These are phyloP conservation scores for Bombus turneri DNA, from an alignment of 1,140 invertebrate genomes.

Conservation along the genomic window DNA sequence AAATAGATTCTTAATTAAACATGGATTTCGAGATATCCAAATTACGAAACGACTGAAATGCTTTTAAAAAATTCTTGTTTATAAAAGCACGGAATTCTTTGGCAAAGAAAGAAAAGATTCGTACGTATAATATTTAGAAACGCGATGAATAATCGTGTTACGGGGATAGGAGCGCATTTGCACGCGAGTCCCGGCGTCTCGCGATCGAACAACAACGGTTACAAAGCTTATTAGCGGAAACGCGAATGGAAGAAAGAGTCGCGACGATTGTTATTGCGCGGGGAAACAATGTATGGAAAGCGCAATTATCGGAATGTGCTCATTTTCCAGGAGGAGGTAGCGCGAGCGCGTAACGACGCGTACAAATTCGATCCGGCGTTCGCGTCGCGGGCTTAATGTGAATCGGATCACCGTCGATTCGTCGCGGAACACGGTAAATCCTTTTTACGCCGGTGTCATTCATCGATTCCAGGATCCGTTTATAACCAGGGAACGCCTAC, in stretches of 20 bases:
- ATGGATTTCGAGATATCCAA: neutral
- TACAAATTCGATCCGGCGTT: slow-evolving; percentile 54
- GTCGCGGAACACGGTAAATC: slow-evolving; percentile 59
- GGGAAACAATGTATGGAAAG: slow-evolving; percentile 39
- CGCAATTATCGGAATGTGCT: slow-evolving; percentile 47
- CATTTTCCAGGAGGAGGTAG: slow-evolving; percentile 25
- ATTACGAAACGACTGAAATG: neutral
- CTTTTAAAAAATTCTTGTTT: too few relatives aligned
- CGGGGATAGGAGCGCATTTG: neutral
- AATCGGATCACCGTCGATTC: slow-evolving; percentile 62
- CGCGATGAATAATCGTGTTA: neutral
- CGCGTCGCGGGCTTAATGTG: slow-evolving; percentile 47
- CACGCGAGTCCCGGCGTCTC: neutral
- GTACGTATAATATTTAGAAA: neutral
- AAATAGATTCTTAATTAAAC: neutral
- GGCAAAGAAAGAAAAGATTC: neutral
- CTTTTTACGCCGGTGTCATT: slow-evolving; percentile 58
- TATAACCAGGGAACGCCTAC: neutral
- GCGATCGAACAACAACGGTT: neutral
- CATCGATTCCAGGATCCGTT: slow-evolving; percentile 54
- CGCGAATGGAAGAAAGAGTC: neutral
- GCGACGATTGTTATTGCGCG: slow-evolving; percentile 13
- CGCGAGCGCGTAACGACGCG: slow-evolving; percentile 39
- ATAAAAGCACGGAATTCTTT: too few relatives aligned
- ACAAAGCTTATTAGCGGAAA: slow-evolving; percentile 11